Conservation (phyloP, 1,140 invertebrate genomes). For the Tetragnatha versicolor region DNA sequence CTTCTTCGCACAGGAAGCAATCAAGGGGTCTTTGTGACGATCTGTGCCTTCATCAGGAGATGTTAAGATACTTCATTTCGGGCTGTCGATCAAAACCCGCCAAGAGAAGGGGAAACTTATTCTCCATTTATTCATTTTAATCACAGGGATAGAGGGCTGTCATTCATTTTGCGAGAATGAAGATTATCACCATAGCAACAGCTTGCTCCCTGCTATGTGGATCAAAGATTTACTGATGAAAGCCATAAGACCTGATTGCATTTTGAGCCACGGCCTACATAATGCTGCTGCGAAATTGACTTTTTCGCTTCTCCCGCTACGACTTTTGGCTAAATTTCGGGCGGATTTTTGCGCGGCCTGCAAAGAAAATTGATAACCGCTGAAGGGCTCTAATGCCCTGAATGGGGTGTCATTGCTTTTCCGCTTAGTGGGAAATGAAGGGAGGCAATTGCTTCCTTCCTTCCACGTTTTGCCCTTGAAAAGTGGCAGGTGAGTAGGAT, state of each 20-base stretch:
- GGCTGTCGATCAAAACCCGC: conserved; percentile 39
- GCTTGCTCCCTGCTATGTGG: conserved; percentile 28
- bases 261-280: conserved; percentile 2
- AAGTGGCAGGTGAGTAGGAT: no score
- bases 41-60: conserved; percentile 31
- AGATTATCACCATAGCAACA: conserved; percentile 55
- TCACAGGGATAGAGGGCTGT: conserved; percentile 52
- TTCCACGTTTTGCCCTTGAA: no score
- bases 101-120: conserved; percentile 48
- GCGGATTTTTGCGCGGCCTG: background rate
- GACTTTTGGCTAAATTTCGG: conserved; percentile 26
- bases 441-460: no score
- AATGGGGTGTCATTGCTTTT: conserved; percentile 18
- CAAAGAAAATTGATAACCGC: conserved; percentile 20
- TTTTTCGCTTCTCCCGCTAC: conserved; percentile 34
- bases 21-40: conserved; percentile 41
- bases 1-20: conserved; percentile 34
- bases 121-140: conserved; percentile 55
- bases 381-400: background rate
- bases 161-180: conserved; percentile 45
- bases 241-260: conserved; percentile 45
- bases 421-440: no score
- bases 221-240: conserved; percentile 55
- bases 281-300: conserved; percentile 17
- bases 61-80: conserved; percentile 47